Conservation (phyloP, 2,888 invertebrate genomes). For the Diogma glabrata region DNA sequence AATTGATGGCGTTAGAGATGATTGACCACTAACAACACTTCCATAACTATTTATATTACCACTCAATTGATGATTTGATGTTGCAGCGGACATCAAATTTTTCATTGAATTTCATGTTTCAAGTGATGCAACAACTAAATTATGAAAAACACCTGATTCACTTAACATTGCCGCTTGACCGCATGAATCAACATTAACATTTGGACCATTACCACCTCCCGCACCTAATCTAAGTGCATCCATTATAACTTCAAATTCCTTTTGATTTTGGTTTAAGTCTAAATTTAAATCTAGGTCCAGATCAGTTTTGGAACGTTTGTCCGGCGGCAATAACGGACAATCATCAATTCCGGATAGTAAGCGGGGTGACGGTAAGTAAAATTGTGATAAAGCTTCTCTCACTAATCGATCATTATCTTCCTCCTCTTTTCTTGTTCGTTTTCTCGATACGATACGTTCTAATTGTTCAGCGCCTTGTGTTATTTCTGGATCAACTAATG, state of each 20-base stretch:
- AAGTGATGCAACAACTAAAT: conserved; percentile 35
- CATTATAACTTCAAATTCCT: conserved; percentile 38
- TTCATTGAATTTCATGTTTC: conserved; percentile 38
- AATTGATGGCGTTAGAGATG: no score
- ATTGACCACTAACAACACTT: no score
- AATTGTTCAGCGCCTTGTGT: conserved; percentile 36
- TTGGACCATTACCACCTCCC: conserved; percentile 27
- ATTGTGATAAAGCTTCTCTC: conserved; percentile 57
- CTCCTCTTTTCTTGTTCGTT: conserved; percentile 40
- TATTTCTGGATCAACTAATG: conserved; percentile 36
- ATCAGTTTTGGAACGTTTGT: conserved; percentile 25
- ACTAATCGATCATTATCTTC: conserved; percentile 55
- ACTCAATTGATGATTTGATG: no score
- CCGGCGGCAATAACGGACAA: conserved; percentile 32
- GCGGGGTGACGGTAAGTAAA: conserved; percentile 57
- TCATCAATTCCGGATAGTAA: conserved; percentile 56
- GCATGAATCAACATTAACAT: conserved; percentile 39
- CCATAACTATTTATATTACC: no score
- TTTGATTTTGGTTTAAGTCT: conserved; percentile 35
- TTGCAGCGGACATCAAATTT: no score
- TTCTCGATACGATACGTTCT: conserved; percentile 34
- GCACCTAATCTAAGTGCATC: conserved; percentile 35
- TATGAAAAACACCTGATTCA: conserved; percentile 38
- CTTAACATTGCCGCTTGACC: conserved; percentile 54
- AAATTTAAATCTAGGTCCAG: conserved; percentile 18